Base-by-base conservation (phyloP, 2,113 vertebrate genomes). In the Orthonyx spaldingii region DNA sequence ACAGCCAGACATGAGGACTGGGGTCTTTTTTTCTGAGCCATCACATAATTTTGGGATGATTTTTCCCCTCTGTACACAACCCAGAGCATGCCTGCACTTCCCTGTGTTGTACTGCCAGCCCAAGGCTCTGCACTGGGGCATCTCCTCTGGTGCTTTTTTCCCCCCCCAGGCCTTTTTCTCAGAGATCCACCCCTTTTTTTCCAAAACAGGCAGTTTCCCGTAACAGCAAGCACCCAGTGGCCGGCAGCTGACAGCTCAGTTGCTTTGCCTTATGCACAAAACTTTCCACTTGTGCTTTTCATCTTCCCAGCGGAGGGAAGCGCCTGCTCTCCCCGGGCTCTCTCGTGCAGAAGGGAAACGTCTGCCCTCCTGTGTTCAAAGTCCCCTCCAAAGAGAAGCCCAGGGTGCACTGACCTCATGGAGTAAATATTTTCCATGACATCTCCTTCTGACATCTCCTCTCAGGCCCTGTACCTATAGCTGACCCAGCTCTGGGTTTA, bases 341-440 rank as follows among this genome's bases (percentile, higher is more conserved):
- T 90, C 6, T 24, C 27, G 84, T 59, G 50, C 93, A 80, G 84
- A 53, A 77, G 44, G 79, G 90, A 84, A 96, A 84, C 35, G 49
- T 71, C 63, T 69, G 71, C 65, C 92, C 89, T 96, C 75, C 90
- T 85, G 92, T 57, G 96, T 90, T 93, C 95, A 95, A 95, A 96
- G 92, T 96, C 89, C 94, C 92, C 56, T 92, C 71, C 81, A 53
- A 83, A 87, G 77, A 87, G 52, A 78, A 95, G 66, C 70, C 39
- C 19, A 90, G 84, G 61, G 77, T 84, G 93, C 72, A 39, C 60
- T 96, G 96, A 97, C 88, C 88, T 96, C 96, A 96, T 1, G 2
- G 75, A 69, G 72, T 49, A 96, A 96, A 84, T 95, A 93, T 93
- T 90, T 87, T 96, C 93, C 87, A 69, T 93, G 89, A 85, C 50